phyloP scores from a whole-genome alignment of 2,888 invertebrate genomes.

The Drosophila engyochracea region DNA sequence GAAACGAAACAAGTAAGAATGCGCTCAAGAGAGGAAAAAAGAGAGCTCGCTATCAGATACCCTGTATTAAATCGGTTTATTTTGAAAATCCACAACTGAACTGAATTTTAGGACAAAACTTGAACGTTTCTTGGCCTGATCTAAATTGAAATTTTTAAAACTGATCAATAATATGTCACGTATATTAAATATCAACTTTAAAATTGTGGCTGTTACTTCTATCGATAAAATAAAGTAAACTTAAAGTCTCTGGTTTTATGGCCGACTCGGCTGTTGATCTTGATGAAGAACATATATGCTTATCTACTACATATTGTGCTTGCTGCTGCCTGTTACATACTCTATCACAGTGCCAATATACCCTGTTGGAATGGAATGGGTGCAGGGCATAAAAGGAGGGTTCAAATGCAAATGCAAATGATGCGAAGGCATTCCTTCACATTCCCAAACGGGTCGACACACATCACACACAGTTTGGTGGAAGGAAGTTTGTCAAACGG shows the following conservation, averaged over 20 bases:
- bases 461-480: conserved; percentile 13
- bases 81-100: not conserved
- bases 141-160: not conserved
- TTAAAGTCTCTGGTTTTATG: not conserved
- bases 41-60: not conserved
- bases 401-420: conserved; percentile 49
- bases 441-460: conserved; percentile 5
- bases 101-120: not conserved
- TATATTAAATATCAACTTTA: not conserved
- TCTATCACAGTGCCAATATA: not conserved
- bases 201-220: not conserved
- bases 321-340: not conserved
- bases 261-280: not conserved
- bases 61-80: not conserved
- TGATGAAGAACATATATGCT: not conserved
- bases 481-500: conserved; percentile 61
- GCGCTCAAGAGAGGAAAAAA: no score
- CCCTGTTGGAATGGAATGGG: not conserved
- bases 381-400: conserved; percentile 21
- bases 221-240: not conserved
- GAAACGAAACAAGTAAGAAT: not conserved
- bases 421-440: conserved; percentile 14
- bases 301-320: not conserved
- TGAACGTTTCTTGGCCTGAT: not conserved
- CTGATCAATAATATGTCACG: not conserved